These are phyloP conservation scores for Trochalopteron elliotii DNA, from an alignment of 2,113 vertebrate species.

Conservation along the genomic window DNA sequence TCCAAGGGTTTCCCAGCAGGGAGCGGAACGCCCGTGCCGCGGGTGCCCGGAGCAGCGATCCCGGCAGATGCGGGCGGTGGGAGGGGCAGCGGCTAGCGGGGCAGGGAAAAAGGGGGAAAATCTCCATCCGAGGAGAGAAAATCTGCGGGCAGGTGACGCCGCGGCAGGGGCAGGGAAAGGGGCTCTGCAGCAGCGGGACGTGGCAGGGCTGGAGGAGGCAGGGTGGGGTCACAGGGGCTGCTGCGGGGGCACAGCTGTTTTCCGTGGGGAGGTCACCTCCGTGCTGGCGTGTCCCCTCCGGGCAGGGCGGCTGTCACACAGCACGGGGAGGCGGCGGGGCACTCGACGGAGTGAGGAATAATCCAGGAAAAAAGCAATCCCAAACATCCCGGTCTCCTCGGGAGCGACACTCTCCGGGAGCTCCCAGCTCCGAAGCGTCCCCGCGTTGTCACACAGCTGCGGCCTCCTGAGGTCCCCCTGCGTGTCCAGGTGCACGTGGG, in stretches of 20 bases:
- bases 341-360: rapidly evolving
- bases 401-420: background rate
- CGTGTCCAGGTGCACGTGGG: rapidly evolving
- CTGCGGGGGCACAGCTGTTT: background rate
- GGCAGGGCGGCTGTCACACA: background rate
- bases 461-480: background rate
- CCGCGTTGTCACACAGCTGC: rapidly evolving
- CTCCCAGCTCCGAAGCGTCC: background rate
- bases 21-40: background rate
- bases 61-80: background rate
- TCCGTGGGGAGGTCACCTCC: rapidly evolving
- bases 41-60: background rate
- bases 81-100: background rate
- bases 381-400: rapidly evolving
- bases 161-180: background rate
- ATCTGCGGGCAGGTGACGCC: background rate
- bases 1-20: background rate
- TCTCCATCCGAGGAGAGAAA: background rate
- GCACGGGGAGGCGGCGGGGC: background rate
- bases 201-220: background rate
- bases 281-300: background rate
- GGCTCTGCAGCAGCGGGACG: background rate
- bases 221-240: background rate
- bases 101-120: background rate
- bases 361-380: rapidly evolving